Evolutionary conservation across 2,888 invertebrate genomes (phyloP), one percentile per base, ranked within the genome.

Genomic region (Polydrusus tereticollis): DNA sequence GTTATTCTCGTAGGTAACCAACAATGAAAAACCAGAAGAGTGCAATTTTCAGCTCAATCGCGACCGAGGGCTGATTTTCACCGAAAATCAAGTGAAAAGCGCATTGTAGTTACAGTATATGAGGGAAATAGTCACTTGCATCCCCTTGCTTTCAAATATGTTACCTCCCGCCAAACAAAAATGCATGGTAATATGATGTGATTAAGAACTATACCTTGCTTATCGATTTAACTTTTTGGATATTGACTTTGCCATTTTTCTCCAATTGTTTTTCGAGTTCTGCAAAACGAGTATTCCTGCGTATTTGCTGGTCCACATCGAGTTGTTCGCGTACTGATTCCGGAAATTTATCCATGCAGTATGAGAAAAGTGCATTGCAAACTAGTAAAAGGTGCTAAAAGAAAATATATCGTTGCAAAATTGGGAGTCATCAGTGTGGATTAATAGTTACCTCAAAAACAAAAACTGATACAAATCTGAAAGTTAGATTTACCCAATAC

Each of bases 371-470:
- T 7, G 18, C 26, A 38, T 50, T 68, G 26, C 59, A 59, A 33
- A 68, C 1, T n/a, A 68, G 20, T n/a, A 68, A 18, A 8, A 68
- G 10, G 47, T 68, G 68, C 68, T 68, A n/a, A n/a, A 68, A 68
- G 5, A 38, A 21, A n/a, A 21, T 29, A 6, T n/a, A 26, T 50
- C 47, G 2, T 33, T 29, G 10, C n/a, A n/a, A n/a, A n/a, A n/a
- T n/a, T n/a, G n/a, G n/a, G n/a, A n/a, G n/a, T n/a, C n/a, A n/a
- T n/a, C n/a, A n/a, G n/a, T n/a, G n/a, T n/a, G n/a, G n/a, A n/a
- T n/a, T n/a, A n/a, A n/a, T n/a, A 36, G 41, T 63, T 57, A 69
- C 69, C 57, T 69, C 69, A 57, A 69, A 69, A 14, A 63, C 16
- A n/a, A 69, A 69, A 41, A 69, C 18, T 12, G 69, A 26, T 3